These are phyloP conservation scores for Andrena bicolor DNA, from an alignment of 2,888 invertebrate species.

Conservation along the genomic window DNA sequence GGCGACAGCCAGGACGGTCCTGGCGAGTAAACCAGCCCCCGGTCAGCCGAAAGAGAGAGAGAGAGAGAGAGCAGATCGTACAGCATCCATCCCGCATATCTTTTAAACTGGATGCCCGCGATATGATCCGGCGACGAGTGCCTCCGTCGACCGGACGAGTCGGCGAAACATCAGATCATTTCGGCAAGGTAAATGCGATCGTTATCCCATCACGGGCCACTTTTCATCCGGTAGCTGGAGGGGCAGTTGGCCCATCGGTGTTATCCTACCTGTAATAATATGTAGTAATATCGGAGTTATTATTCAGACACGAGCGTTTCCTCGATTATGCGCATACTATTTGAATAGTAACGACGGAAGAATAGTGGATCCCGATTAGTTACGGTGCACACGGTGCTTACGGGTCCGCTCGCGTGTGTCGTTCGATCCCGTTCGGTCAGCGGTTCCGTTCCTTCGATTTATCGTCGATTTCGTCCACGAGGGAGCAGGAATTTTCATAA, in stretches of 20 bases:
- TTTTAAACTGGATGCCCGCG: slow-evolving; percentile 58
- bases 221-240: not conserved
- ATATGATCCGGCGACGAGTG: slow-evolving; percentile 64
- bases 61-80: slow-evolving; percentile 42
- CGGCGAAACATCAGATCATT: slow-evolving; percentile 67
- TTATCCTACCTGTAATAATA: not conserved
- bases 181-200: slow-evolving; percentile 27
- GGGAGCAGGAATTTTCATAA: slow-evolving; percentile 6
- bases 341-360: slow-evolving; percentile 23
- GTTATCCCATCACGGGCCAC: slow-evolving; percentile 10
- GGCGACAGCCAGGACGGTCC: slow-evolving; percentile 53
- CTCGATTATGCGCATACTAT: slow-evolving; percentile 25
- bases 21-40: slow-evolving; percentile 48
- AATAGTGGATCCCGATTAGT: slow-evolving; percentile 3
- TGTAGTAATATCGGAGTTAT: slow-evolving; percentile 10
- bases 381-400: not conserved
- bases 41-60: slow-evolving; percentile 40
- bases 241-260: not conserved
- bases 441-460: not conserved
- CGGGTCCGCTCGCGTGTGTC: not conserved
- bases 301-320: slow-evolving; percentile 28
- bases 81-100: slow-evolving; percentile 63
- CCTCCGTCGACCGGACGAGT: slow-evolving; percentile 54
- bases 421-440: not conserved
- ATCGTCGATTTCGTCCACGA: slow-evolving; percentile 2